Base-by-base conservation (phyloP, 2,888 invertebrate genomes). In the Ochropacha duplaris region DNA sequence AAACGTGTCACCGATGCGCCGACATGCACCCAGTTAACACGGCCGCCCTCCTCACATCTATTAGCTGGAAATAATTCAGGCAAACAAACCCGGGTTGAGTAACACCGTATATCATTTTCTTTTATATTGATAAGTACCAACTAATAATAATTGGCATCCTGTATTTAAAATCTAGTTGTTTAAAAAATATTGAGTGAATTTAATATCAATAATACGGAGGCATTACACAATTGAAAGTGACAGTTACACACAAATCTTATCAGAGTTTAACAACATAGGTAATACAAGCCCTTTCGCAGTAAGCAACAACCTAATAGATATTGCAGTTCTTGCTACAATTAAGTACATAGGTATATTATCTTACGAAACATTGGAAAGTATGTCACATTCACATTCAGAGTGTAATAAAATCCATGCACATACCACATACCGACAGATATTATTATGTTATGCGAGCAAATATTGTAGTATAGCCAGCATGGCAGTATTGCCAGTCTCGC, bases 1-100 rank as follows among this genome's bases (percentile, higher is more conserved):
- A 77, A 79, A 81, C 81, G 71, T 80, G 84, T 83, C 84, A 83
- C 73, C 76, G 75, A 72, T 77, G 77, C 74, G 79, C 81, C 79
- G 76, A 76, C 73, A 72, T 66, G 59, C 59, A 63, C 65, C 65
- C 69, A 72, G 65, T 77, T 74, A 74, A 74, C 71, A 75, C 62
- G 60, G 60, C 28, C 52, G 22, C 52, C 52, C 28, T 9, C 19
- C 44, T 19, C 19, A 19, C 19, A 44, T 2, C 44, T 19, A 44
- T 16, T 44, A 14, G n/a, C 44, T 19, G 44, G 19, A 16, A 44
- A 44, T 44, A 44, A 44, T 19, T 19, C 9, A 19, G 6, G n/a
- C 39, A 39, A 39, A 2, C 36, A 1, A n/a, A n/a, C n/a, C n/a
- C 14, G 36, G 3, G 39, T 39, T 16, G 39, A n/a, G 2, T 28